phyloP scores from a whole-genome alignment of 2,797 vertebrate species.

The Poeciliopsis paucimaculata region DNA sequence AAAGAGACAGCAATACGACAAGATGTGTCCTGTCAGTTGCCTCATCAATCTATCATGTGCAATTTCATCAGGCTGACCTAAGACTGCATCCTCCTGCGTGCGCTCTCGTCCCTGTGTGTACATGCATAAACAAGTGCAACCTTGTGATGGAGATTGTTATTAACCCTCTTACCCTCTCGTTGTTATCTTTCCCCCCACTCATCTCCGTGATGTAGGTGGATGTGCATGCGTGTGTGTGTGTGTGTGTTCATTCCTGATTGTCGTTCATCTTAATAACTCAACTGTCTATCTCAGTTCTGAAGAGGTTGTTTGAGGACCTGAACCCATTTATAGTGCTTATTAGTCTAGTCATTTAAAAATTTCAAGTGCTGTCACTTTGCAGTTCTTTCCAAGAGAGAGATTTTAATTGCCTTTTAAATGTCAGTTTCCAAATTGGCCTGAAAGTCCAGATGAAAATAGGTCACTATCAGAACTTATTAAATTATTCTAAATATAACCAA shows the following conservation, averaged over 20 bases:
- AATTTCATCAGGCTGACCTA: constrained; percentile 53
- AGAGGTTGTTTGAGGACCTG: constrained; percentile 59
- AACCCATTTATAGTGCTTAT: constrained; percentile 51
- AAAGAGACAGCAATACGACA: constrained; percentile 26
- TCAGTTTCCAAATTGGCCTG: constrained; percentile 6
- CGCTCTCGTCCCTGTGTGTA: constrained; percentile 12
- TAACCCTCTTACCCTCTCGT: constrained; percentile 73
- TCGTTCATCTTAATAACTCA: constrained; percentile 67
- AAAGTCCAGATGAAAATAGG: background rate
- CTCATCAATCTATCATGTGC: constrained; percentile 63
- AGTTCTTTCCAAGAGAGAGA: background rate
- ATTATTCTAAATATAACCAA: background rate
- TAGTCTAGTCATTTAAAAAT: constrained; percentile 36
- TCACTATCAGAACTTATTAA: constrained; percentile 13
- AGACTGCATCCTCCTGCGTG: constrained; percentile 23
- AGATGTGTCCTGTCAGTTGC: constrained; percentile 36
- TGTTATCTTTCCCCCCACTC: constrained; percentile 66
- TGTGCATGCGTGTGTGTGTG: constrained; percentile 6
- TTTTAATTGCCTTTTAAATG: constrained; percentile 25
- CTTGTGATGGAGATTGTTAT: constrained; percentile 63
- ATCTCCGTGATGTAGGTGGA: constrained; percentile 16
- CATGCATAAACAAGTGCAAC: constrained; percentile 25
- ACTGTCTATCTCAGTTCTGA: constrained; percentile 47
- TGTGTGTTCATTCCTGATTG: constrained; percentile 19
- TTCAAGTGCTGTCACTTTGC: constrained; percentile 16